These are phyloP conservation scores for Ceriagrion tenellum DNA, from an alignment of 2,888 invertebrate species.

Conservation along the genomic window DNA sequence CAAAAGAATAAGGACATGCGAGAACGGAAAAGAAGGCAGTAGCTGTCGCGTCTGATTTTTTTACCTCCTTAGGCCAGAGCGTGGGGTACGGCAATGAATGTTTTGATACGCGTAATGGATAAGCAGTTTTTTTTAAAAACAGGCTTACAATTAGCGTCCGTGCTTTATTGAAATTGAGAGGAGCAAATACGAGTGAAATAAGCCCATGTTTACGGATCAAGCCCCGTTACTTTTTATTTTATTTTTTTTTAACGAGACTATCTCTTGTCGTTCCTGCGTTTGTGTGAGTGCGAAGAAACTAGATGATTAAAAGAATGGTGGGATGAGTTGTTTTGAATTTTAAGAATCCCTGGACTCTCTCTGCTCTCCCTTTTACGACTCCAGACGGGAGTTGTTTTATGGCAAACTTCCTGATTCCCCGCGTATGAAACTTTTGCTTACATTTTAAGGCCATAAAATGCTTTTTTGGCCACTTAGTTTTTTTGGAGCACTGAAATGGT, in stretches of 20 bases:
- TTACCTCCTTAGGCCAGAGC: background rate
- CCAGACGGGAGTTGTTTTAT: constrained; percentile 11
- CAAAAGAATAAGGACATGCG: background rate
- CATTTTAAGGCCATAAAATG: background rate
- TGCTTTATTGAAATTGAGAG: constrained; percentile 60
- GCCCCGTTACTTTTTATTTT: background rate
- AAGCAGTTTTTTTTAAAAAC: constrained; percentile 15
- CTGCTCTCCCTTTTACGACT: constrained; percentile 15
- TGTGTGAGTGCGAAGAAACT: background rate
- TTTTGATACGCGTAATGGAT: background rate
- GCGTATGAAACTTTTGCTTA: constrained; percentile 12
- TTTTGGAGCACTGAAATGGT: background rate
- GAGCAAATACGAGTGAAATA: background rate
- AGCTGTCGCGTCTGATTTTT: background rate
- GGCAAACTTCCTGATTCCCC: constrained; percentile 6
- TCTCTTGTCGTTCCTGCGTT: background rate
- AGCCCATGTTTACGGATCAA: background rate
- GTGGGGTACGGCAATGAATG: background rate
- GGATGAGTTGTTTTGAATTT: constrained; percentile 35
- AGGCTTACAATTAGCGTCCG: constrained; percentile 38
- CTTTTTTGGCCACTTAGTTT: background rate
- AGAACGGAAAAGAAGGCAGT: background rate
- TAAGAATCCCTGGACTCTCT: background rate
- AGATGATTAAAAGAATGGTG: constrained; percentile 11
- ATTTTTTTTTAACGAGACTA: constrained; percentile 40